Evolutionary conservation across 2,888 invertebrate species (phyloP), one percentile per base, ranked within the genome.

Genomic region (Drosophila conformis): DNA sequence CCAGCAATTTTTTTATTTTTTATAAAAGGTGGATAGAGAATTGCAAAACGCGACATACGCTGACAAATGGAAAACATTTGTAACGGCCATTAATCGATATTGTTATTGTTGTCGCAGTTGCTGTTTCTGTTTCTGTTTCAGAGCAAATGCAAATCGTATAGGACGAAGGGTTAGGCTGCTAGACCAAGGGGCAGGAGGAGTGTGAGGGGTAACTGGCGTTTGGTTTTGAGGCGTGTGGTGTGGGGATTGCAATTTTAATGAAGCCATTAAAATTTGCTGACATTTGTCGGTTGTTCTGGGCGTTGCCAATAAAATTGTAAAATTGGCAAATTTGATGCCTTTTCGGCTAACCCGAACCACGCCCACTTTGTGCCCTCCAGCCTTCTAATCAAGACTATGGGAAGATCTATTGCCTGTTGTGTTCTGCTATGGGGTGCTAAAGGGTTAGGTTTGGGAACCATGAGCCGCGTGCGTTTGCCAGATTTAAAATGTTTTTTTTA

Each of bases 11-110:
- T 68, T 18, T 53, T 2, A 10, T 27, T 27, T 27, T 10, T 29
- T 8, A 1, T 15, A 54, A 53, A 10, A 54, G 33, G 46, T 58
- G 51, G 42, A 35, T 40, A 58, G 63, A 21, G 42, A 36, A 69
- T 49, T 60, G 75, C 53, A 68, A 78, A 73, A 67, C 49, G 83
- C 65, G 73, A 73, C 89, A 71, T 87, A 85, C 69, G 90, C 82
- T 75, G 88, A 87, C 85, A 89, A 85, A 85, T 85, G 85, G 88
- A 86, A 89, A 85, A 87, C 90, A 89, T 86, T 86, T 86, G 85
- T 86, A 89, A 86, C 82, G 90, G 90, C 80, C 83, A 87, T 86
- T 86, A 86, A 89, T 87, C 77, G 90, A 86, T 85, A 82, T 78
- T 87, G 69, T 84, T 79, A 73, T 76, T 62, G 64, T 71, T 72